Conservation (phyloP, 1,140 invertebrate species). For the Drosophila nannoptera region DNA sequence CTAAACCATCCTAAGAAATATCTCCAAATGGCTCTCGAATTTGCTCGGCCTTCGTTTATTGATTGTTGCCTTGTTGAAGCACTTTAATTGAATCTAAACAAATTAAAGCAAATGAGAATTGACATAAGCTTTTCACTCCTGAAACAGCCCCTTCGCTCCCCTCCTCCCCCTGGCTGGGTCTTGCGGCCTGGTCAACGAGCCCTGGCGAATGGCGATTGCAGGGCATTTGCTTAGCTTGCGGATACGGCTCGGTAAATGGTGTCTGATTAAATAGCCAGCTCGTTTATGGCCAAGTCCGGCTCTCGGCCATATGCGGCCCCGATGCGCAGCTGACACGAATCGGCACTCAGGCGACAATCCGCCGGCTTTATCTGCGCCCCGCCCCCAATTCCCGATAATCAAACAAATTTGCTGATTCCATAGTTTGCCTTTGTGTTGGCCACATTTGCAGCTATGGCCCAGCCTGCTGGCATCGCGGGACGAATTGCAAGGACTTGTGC, state of each 20-base stretch:
- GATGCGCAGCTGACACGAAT: background rate
- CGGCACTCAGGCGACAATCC: background rate
- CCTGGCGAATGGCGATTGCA: background rate
- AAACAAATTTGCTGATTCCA: conserved; percentile 5
- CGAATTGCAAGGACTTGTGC: too few species aligned
- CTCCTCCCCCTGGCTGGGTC: too few species aligned
- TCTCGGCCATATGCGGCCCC: background rate
- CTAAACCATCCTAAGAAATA: too few species aligned
- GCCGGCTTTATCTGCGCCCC: background rate
- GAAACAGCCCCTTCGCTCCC: too few species aligned
- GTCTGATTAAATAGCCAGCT: conserved; percentile 4
- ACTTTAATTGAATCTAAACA: too few species aligned
- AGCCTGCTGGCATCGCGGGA: too few species aligned
- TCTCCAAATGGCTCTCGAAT: too few species aligned
- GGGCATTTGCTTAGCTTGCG: background rate
- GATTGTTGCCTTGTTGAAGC: too few species aligned
- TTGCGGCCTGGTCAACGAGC: background rate
- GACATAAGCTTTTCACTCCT: too few species aligned
- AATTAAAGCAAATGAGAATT: too few species aligned
- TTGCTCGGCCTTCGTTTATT: too few species aligned
- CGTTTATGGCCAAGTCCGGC: background rate
- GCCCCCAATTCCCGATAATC: background rate
- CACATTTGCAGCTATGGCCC: background rate
- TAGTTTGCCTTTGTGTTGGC: background rate
- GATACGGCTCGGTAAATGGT: background rate